Percentiles rank a stretch among this genome's conserved stretches.
Conservation (phyloP, 2,113 vertebrate genomes). For the Sylvietta virens region DNA sequence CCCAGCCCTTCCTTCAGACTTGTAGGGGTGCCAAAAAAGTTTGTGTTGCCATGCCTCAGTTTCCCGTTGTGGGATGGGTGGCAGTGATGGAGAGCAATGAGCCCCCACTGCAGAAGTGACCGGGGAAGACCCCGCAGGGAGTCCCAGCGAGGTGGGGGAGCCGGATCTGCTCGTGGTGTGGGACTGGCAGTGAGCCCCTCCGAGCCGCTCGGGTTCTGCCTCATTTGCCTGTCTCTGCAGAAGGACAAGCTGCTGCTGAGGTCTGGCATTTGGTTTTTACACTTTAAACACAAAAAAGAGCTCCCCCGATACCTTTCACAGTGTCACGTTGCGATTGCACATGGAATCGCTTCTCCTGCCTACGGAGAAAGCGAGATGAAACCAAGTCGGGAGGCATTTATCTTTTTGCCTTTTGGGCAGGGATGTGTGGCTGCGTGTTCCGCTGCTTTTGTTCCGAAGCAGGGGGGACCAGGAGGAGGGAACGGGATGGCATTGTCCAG, state of each 20-base stretch:
- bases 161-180: fast-evolving
- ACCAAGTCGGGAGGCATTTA: background rate
- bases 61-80: background rate
- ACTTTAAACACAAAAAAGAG: background rate
- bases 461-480: background rate
- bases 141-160: fast-evolving
- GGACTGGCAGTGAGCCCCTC: background rate
- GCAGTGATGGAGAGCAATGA: background rate
- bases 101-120: background rate
- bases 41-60: background rate
- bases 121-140: background rate
- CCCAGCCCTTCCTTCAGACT: background rate
- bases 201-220: background rate
- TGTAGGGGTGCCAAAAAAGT: background rate
- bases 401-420: background rate
- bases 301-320: background rate
- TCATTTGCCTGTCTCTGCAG: background rate
- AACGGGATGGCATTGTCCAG: background rate
- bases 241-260: background rate
- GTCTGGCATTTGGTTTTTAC: background rate
- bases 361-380: background rate
- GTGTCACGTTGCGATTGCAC: background rate
- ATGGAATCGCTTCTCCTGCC: background rate
- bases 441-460: background rate
- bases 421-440: background rate